These are phyloP conservation scores for Philopotamus ludificatus DNA, from an alignment of 1,140 invertebrate genomes.

Conservation along the genomic window DNA sequence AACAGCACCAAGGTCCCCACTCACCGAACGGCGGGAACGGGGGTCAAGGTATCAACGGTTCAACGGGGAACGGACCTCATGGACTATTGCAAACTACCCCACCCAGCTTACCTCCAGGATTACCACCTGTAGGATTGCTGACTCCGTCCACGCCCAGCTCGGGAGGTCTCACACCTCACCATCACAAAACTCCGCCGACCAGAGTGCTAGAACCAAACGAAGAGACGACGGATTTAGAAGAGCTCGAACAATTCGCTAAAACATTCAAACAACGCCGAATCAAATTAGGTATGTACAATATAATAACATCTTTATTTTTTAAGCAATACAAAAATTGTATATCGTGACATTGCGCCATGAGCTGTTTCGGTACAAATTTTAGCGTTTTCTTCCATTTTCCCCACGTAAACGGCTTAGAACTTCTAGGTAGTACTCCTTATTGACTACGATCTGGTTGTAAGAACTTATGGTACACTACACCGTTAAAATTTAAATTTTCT, in stretches of 20 bases:
- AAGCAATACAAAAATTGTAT: too few species aligned
- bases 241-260: constrained; percentile 95
- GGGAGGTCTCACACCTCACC: constrained; percentile 54
- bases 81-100: constrained; percentile 48
- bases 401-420: too few species aligned
- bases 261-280: constrained; percentile 95
- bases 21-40: constrained; percentile 46
- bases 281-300: constrained; percentile 69
- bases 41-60: constrained; percentile 47
- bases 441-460: too few species aligned
- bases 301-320: background rate
- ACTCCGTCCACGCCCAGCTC: constrained; percentile 61
- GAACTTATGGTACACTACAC: too few species aligned
- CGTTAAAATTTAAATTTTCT: too few species aligned
- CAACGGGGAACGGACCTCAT: constrained; percentile 43
- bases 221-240: constrained; percentile 92
- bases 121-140: constrained; percentile 53
- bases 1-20: constrained; percentile 50
- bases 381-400: too few species aligned
- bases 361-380: too few species aligned
- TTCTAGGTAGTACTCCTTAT: too few species aligned
- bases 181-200: constrained; percentile 57
- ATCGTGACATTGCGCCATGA: too few species aligned
- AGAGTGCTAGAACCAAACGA: constrained; percentile 72
- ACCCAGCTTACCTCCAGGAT: constrained; percentile 46